phyloP scores from a whole-genome alignment of 2,888 invertebrate species.

The Diaperis boleti region DNA sequence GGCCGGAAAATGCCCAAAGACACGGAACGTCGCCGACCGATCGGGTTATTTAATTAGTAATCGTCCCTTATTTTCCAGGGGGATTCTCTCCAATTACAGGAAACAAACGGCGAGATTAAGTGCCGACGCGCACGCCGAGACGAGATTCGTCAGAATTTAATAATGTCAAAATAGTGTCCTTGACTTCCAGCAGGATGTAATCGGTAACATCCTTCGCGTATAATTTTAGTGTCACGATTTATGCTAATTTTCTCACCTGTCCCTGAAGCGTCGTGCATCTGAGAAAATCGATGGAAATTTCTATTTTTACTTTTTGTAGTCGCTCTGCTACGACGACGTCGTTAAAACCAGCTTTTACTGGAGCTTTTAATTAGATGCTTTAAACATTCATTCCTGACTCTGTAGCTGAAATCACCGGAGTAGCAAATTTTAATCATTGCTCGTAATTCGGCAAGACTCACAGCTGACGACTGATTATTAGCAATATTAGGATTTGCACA shows the following conservation, averaged over 20 bases:
- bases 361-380: neutral
- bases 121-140: too few relatives aligned
- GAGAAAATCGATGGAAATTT: constrained; percentile 7
- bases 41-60: constrained; percentile 5
- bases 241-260: constrained; percentile 20
- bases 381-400: too few relatives aligned
- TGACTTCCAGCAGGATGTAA: neutral
- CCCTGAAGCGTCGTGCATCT: constrained; percentile 3
- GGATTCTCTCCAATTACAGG: neutral
- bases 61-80: too few relatives aligned
- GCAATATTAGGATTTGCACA: too few relatives aligned
- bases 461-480: too few relatives aligned
- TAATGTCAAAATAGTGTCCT: too few relatives aligned
- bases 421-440: neutral
- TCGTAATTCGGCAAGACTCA: too few relatives aligned
- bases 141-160: too few relatives aligned
- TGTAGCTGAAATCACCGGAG: too few relatives aligned
- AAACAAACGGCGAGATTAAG: neutral
- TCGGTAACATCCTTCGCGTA: neutral
- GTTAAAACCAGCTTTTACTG: neutral
- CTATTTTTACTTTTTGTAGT: neutral
- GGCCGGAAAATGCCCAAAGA: constrained; percentile 26
- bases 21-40: constrained; percentile 10
- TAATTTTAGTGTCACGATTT: constrained; percentile 13
- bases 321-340: neutral